Conservation (phyloP, 2,888 invertebrate genomes). For the Megalurothrips usitatus region DNA sequence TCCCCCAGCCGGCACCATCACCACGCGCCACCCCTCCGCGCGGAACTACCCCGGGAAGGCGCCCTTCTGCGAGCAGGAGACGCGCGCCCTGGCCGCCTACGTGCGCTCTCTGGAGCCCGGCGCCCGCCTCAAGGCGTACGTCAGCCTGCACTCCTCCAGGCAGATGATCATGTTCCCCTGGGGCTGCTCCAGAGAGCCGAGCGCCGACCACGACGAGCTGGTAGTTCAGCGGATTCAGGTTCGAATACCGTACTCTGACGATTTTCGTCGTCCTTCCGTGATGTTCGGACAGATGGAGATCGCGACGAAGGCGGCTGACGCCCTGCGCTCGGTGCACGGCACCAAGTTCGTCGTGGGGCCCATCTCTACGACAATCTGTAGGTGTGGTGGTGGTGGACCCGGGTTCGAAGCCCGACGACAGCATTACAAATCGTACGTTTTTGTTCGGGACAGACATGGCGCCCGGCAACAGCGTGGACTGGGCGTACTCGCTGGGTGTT, state of each 20-base stretch:
- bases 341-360: slow-evolving; percentile 1
- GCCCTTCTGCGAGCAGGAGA: slow-evolving; percentile 1
- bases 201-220: slow-evolving; percentile 23
- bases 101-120: not conserved
- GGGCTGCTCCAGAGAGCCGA: not conserved
- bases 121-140: not conserved
- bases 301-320: not conserved
- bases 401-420: not conserved
- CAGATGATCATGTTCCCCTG: slow-evolving; percentile 16
- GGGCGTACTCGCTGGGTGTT: not conserved
- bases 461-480: slow-evolving; percentile 7
- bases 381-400: not conserved
- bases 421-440: not conserved
- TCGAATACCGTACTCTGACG: not conserved
- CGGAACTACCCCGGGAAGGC: slow-evolving; percentile 3
- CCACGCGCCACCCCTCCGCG: slow-evolving; percentile 8
- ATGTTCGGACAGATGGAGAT: not conserved
- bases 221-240: not conserved
- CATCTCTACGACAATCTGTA: not conserved
- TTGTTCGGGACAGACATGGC: not conserved
- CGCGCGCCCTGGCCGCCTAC: not conserved
- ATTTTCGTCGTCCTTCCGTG: no score
- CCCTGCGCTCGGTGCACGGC: not conserved
- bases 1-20: not conserved
- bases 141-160: slow-evolving; percentile 19